Evolutionary conservation across 2,888 invertebrate species (phyloP), one percentile per base, ranked within the genome.

Genomic region (Ormyrus thymus): DNA sequence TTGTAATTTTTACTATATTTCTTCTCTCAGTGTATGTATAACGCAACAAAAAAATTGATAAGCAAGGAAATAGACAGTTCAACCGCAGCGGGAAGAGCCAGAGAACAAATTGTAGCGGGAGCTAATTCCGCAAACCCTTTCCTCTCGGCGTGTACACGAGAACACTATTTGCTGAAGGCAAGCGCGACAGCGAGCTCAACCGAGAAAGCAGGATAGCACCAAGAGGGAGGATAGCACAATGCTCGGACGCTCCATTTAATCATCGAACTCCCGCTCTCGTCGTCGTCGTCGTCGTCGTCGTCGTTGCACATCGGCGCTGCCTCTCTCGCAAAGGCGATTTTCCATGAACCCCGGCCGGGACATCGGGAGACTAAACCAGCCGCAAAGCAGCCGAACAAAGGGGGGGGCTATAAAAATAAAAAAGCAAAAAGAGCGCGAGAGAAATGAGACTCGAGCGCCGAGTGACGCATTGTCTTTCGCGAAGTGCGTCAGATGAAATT

Each of bases 121-220:
- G 10, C 56, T 46, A 46, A 56, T 51, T 71, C 45, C 15, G n/a
- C 13, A 8, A 71, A 29, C 59, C 7, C 61, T 51, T 29, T 2
- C 45, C 5, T 53, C 50, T 4, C 29, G 29, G 29, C 29, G 29
- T 29, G 29, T 29, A 29, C 29, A 75, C 29, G 46, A 15, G 45
- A 74, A 68, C 8, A 53, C 59, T 75, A 59, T 59, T 66, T 75
- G 10, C 53, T 8, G 15, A 43, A 15, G 64, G 3, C 46, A 55
- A 46, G 29, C 29, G 29, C 6, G 55, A 29, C 29, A 65, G 29
- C n/a, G 13, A 50, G 15, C 29, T 29, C 10, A 50, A 65, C 15
- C 50, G 15, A 15, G 6, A 15, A 65, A 68, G 46, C 45, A 56
- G 11, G 13, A 6, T 58, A 58, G n/a, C 15, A 58, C 7, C 58